Conservation (phyloP, 2,888 invertebrate species). For the Coelopa pilipes region DNA sequence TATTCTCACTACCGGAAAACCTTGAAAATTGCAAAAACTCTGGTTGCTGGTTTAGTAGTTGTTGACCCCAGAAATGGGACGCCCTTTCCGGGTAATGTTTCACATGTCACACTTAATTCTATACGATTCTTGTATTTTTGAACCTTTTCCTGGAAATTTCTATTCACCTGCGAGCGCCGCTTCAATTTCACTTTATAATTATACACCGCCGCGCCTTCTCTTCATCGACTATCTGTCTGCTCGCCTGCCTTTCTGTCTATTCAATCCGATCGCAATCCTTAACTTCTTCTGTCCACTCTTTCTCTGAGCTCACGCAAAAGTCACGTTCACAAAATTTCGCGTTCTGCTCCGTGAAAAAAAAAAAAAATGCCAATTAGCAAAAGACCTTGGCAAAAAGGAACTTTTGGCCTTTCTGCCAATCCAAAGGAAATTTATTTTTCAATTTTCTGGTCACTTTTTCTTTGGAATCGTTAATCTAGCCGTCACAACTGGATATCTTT, state of each 20-base stretch:
- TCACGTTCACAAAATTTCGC: not conserved
- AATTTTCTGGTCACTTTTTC: conserved; percentile 26
- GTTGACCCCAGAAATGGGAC: too few relatives aligned
- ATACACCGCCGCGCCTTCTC: conserved; percentile 13
- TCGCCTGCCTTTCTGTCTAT: not conserved
- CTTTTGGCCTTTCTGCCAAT: too few relatives aligned
- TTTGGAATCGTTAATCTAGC: not conserved
- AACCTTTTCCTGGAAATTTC: conserved; percentile 22
- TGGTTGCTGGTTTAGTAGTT: too few relatives aligned
- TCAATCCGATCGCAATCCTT: not conserved
- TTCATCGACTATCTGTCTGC: not conserved
- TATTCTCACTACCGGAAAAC: conserved; percentile 14
- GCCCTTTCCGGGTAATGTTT: too few relatives aligned
- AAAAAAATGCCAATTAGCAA: too few relatives aligned
- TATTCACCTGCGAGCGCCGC: conserved; percentile 12
- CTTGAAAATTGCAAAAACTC: conserved; percentile 7
- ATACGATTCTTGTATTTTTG: too few relatives aligned
- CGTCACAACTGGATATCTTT: conserved; percentile 7
- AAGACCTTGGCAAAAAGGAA: too few relatives aligned
- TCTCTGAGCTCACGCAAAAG: not conserved
- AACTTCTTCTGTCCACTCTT: not conserved
- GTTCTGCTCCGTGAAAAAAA: too few relatives aligned
- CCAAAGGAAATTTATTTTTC: not conserved
- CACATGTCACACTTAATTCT: too few relatives aligned
- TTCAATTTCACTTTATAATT: conserved; percentile 2